Evolutionary conservation across 2,888 invertebrate species (phyloP).

Genomic region (Tetrapedia diversipes): DNA sequence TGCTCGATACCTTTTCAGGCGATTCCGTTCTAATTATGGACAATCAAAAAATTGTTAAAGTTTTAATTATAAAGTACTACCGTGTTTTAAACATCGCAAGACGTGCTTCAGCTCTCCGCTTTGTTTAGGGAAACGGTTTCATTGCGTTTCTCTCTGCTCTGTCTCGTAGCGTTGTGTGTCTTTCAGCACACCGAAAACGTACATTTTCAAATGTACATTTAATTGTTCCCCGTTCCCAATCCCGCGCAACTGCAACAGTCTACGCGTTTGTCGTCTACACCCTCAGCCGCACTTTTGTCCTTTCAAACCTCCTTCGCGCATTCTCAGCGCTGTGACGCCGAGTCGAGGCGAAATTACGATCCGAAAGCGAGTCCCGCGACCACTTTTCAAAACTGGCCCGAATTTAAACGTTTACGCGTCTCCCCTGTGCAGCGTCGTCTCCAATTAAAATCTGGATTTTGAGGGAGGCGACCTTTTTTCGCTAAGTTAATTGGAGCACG

Average conservation of each 20-base stretch:
- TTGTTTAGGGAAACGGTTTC: background rate
- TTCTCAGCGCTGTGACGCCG: background rate
- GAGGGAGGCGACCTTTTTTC: background rate
- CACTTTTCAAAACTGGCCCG: conserved; percentile 24
- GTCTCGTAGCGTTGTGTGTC: background rate
- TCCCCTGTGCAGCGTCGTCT: background rate
- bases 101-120: too few species aligned
- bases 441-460: conserved; percentile 41
- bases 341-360: background rate
- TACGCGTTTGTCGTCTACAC: background rate
- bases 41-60: too few species aligned
- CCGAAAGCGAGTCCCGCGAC: background rate
- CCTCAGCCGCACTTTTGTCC: background rate
- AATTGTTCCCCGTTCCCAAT: conserved; percentile 23
- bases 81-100: too few species aligned
- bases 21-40: too few species aligned
- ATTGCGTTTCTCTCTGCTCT: background rate
- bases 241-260: background rate
- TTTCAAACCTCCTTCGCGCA: background rate
- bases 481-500: conserved; percentile 3
- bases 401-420: conserved; percentile 9
- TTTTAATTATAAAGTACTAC: too few species aligned
- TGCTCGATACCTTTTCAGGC: too few species aligned
- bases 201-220: conserved; percentile 1
- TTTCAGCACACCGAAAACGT: background rate